Evolutionary conservation across 64 coral and sea anemone species (phyloP), one percentile per base, ranked within the genome.

Genomic region (Dendrophyllia cribrosa): DNA sequence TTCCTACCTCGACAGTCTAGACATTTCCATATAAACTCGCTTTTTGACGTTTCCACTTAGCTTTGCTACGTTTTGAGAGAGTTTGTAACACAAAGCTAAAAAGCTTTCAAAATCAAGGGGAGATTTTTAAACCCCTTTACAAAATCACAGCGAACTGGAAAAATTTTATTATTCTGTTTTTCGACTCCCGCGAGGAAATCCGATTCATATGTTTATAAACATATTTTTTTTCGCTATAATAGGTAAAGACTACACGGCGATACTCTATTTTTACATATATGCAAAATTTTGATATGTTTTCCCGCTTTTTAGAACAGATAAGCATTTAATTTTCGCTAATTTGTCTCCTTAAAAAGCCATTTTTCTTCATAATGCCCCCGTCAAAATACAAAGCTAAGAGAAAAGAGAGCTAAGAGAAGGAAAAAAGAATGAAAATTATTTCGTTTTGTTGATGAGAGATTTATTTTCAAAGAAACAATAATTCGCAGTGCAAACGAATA

Each of bases 321-420:
- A 67, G 80, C 51, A 22, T 68, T 84, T 84, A 67, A 67, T 84
- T 67, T 84, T 51, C 19, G 45, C 44, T 75, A 20, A 75, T 75
- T 14, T 50, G 7, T 51, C 17, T 25, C 44, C 26, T 73, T 3
- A 15, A 73, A 16, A 73, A 73, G 26, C 44, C 43, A 73, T 13
- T 73, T 73, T 73, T 46, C 13, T 16, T 45, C 26, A 12, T 14
- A 15, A 43, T 73, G 43, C 43, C 13, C 25, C 34, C 46, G 25
- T 45, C 16, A 73, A 73, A 70, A 47, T 15, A 12, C 34, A 73
- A 46, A 73, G 43, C 70, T 45, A 10, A 10, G 70, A 73, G 34
- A 46, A 45, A 45, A 72, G 24, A 46, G 15, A 25, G 43, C 43
- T 44, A 9, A 72, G 10, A 46, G 21, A 24, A 45, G 10, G 1